Evolutionary conservation across 2,888 invertebrate genomes (phyloP).

Genomic region (Cantharis flavilabris): DNA sequence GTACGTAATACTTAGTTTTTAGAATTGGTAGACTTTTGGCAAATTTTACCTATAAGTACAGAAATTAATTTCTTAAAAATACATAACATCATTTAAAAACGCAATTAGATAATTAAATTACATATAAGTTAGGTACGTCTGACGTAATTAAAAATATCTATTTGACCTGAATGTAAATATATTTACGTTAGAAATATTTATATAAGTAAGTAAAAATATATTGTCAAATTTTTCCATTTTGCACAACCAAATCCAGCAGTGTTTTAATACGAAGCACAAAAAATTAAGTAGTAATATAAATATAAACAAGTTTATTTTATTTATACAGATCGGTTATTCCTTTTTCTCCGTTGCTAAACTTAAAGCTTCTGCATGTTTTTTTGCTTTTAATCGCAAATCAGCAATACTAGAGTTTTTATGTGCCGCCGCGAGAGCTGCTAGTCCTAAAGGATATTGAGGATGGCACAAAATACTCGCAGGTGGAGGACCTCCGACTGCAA

Average conservation of each 20-base stretch:
- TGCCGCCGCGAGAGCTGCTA: slow-evolving; percentile 81
- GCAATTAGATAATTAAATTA: slow-evolving; percentile 5
- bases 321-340: slow-evolving; percentile 24
- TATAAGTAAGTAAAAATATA: slow-evolving; percentile 25
- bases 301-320: not conserved
- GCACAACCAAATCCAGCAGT: slow-evolving; percentile 21
- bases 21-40: not conserved
- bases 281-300: slow-evolving; percentile 15
- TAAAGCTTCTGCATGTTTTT: slow-evolving; percentile 89
- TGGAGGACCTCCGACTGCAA: slow-evolving; percentile 54
- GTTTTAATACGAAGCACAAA: slow-evolving; percentile 11
- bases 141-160: slow-evolving; percentile 15
- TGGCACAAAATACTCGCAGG: slow-evolving; percentile 65
- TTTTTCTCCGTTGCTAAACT: slow-evolving; percentile 60
- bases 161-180: slow-evolving; percentile 5
- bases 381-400: slow-evolving; percentile 89
- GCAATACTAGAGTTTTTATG: slow-evolving; percentile 92
- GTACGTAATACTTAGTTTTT: not conserved
- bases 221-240: slow-evolving; percentile 23
- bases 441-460: slow-evolving; percentile 72
- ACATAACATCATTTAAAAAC: not conserved
- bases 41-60: not conserved
- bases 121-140: slow-evolving; percentile 10
- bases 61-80: not conserved
- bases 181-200: slow-evolving; percentile 14